A percentile compares a stretch with the other conserved stretches of the same genome.
These are phyloP conservation scores for Silurus asotus DNA, from an alignment of 2,113 vertebrate species.

Conservation along the genomic window DNA sequence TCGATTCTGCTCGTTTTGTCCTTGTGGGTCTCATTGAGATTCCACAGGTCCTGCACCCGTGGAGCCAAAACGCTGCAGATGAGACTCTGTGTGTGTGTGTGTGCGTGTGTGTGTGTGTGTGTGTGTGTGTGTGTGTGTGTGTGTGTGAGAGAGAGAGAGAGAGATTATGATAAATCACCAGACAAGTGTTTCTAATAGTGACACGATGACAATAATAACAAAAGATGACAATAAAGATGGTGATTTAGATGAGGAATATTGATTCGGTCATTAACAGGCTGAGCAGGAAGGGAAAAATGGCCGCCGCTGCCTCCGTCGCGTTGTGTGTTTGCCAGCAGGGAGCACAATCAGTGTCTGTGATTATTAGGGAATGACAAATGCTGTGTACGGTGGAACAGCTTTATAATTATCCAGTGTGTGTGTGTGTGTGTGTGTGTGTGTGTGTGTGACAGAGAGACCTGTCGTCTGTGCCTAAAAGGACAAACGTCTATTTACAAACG, in stretches of 20 bases:
- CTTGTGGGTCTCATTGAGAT: constrained; percentile 34
- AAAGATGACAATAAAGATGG: constrained; percentile 5
- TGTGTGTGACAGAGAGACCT: not conserved
- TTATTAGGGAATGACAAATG: constrained; percentile 38
- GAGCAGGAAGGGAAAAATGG: constrained; percentile 2
- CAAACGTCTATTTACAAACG: not conserved
- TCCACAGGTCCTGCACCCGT: constrained; percentile 37
- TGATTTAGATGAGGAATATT: not conserved
- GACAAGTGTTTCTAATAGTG: not conserved
- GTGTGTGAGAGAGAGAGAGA: too few species aligned
- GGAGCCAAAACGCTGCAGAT: not conserved
- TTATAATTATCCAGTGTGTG: constrained; percentile 14
- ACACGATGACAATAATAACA: not conserved
- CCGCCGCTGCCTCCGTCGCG: not conserved
- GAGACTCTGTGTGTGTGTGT: constrained; percentile 5
- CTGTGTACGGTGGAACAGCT: constrained; percentile 24
- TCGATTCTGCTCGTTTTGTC: constrained; percentile 11
- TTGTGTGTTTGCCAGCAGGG: constrained; percentile 33
- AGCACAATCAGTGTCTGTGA: constrained; percentile 40
- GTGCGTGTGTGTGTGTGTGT: constrained; percentile 1
- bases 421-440: constrained; percentile 15
- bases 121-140: not conserved
- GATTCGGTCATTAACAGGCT: not conserved
- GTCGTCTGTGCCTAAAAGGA: not conserved
- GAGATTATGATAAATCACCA: not conserved